These are phyloP conservation scores for Gopherus flavomarginatus DNA, from an alignment of 2,113 vertebrate species.

Conservation along the genomic window DNA sequence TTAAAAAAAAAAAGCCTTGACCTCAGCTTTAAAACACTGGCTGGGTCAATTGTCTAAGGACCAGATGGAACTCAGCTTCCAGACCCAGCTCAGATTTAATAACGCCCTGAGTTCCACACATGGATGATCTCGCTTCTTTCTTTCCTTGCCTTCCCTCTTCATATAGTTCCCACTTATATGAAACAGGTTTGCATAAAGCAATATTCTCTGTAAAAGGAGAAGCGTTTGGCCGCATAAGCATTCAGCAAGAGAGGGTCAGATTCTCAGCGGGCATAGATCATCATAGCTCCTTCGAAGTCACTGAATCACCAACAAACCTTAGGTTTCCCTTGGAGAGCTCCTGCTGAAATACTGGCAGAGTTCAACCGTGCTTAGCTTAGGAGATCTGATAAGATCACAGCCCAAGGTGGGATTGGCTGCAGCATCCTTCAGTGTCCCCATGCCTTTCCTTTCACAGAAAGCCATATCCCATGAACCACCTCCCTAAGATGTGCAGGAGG, in stretches of 20 bases:
- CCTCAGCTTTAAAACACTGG: conserved; percentile 1
- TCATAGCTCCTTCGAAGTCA: neutral
- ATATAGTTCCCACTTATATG: neutral
- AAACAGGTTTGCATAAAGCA: neutral
- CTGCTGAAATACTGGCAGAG: neutral
- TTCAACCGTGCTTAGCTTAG: neutral
- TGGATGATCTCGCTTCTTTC: neutral
- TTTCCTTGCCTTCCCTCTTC: neutral
- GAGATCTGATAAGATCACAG: neutral
- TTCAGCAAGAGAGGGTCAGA: neutral
- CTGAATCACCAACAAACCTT: neutral
- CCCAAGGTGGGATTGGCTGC: neutral
- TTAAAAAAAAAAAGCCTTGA: conserved; percentile 1
- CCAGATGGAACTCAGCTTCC: neutral
- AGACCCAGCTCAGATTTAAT: neutral
- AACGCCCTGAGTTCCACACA: neutral
- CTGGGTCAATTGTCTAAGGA: conserved; percentile 27
- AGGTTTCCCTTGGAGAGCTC: neutral
- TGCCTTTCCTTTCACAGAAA: neutral
- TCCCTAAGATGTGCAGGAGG: neutral
- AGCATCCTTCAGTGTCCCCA: neutral
- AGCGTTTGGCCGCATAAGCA: neutral
- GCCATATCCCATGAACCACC: neutral
- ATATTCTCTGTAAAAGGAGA: neutral
- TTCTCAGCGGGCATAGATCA: neutral